Evolutionary conservation across 2,113 vertebrate species (phyloP).

Genomic region (Kobus ellipsiprymnus): DNA sequence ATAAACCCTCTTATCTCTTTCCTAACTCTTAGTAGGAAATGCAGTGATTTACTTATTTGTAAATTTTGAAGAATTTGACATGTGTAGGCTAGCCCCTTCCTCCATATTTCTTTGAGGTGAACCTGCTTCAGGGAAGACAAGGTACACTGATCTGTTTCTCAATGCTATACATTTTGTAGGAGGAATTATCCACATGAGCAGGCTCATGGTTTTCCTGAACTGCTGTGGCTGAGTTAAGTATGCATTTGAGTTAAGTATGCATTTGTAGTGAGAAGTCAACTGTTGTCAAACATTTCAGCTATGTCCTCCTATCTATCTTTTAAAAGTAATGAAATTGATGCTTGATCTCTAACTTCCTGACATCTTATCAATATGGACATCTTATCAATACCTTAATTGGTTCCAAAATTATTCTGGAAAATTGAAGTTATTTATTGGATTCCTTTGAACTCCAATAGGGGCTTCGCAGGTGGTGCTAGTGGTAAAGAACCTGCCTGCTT

Average conservation of each 20-base stretch:
- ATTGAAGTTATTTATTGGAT: not conserved
- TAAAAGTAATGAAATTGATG: not conserved
- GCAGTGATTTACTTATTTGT: not conserved
- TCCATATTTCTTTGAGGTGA: not conserved
- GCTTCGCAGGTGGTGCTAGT: not conserved
- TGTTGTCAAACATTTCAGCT: not conserved
- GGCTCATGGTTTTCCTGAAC: not conserved
- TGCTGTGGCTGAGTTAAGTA: not conserved
- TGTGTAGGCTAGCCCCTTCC: rapidly evolving
- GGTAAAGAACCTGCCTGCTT: not conserved
- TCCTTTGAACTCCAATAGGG: not conserved
- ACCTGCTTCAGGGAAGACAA: not conserved
- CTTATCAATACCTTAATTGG: not conserved
- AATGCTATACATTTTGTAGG: not conserved
- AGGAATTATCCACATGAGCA: not conserved
- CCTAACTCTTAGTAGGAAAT: not conserved
- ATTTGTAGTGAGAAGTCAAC: not conserved
- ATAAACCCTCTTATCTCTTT: not conserved
- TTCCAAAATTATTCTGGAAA: not conserved
- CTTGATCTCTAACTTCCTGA: not conserved
- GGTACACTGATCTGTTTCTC: not conserved
- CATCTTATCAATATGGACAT: not conserved
- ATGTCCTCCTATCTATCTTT: not conserved
- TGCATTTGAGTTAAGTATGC: not conserved
- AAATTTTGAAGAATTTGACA: not conserved